Evolutionary conservation across 2,113 vertebrate species (phyloP).

Genomic region (Myiopsitta monachus): DNA sequence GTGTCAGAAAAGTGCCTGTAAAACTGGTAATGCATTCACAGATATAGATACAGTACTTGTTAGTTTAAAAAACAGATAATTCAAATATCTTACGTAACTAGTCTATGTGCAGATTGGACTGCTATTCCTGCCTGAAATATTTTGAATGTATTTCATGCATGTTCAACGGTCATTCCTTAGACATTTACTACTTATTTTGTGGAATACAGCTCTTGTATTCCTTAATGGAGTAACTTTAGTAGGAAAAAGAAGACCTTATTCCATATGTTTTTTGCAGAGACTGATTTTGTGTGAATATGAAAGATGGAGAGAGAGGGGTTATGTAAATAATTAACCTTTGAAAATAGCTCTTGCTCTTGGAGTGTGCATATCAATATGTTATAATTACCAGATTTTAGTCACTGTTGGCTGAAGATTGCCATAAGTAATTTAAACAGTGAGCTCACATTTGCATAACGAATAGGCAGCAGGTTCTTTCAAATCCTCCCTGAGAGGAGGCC

Average conservation of each 20-base stretch:
- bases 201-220: background rate
- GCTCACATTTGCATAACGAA: constrained; percentile 58
- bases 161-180: background rate
- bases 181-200: background rate
- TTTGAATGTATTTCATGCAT: background rate
- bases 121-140: background rate
- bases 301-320: constrained; percentile 57
- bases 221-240: background rate
- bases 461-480: background rate
- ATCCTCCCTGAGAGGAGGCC: background rate
- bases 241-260: background rate
- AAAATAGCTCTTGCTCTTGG: constrained; percentile 66
- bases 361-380: constrained; percentile 62
- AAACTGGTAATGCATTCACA: background rate
- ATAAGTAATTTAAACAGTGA: constrained; percentile 65
- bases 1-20: background rate
- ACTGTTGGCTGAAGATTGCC: constrained; percentile 57
- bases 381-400: constrained; percentile 71
- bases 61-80: background rate
- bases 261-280: background rate
- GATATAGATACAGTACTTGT: background rate
- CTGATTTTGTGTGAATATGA: constrained; percentile 25
- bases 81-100: background rate
- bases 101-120: background rate
- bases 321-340: constrained; percentile 79